Percentiles rank a stretch among this genome's conserved stretches.
phyloP scores from a whole-genome alignment of 2,797 vertebrate species.

The Carduelis carduelis region DNA sequence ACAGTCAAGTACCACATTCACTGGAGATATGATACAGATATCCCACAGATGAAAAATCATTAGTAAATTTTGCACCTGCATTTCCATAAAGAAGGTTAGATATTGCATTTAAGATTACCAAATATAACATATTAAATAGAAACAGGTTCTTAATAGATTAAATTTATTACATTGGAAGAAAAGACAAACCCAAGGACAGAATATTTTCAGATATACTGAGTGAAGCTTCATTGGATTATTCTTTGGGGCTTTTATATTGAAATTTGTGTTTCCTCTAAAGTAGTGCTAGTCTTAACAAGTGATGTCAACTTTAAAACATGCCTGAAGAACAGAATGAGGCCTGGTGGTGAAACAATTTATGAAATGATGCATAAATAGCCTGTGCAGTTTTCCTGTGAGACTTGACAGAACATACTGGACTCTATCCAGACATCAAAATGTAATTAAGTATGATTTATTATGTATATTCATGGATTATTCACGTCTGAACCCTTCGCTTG shows the following conservation, averaged over 20 bases:
- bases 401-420: constrained; percentile 33
- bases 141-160: background rate
- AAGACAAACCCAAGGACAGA: background rate
- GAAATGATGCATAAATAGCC: constrained; percentile 50
- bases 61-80: background rate
- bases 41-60: background rate
- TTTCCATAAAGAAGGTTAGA: background rate
- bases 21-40: background rate
- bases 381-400: constrained; percentile 19
- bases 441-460: constrained; percentile 62
- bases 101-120: background rate
- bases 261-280: background rate
- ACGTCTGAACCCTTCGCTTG: constrained; percentile 18
- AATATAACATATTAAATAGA: background rate
- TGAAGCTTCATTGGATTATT: background rate
- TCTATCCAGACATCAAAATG: constrained; percentile 50
- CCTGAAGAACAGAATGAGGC: constrained; percentile 7
- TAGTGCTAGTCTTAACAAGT: background rate
- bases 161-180: background rate
- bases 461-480: constrained; percentile 52
- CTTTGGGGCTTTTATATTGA: background rate
- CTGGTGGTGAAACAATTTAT: constrained; percentile 46
- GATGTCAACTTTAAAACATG: constrained; percentile 20
- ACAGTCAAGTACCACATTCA: background rate
- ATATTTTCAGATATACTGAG: background rate